phyloP scores from a whole-genome alignment of 2,113 vertebrate species.

The Corythornis cristatus region DNA sequence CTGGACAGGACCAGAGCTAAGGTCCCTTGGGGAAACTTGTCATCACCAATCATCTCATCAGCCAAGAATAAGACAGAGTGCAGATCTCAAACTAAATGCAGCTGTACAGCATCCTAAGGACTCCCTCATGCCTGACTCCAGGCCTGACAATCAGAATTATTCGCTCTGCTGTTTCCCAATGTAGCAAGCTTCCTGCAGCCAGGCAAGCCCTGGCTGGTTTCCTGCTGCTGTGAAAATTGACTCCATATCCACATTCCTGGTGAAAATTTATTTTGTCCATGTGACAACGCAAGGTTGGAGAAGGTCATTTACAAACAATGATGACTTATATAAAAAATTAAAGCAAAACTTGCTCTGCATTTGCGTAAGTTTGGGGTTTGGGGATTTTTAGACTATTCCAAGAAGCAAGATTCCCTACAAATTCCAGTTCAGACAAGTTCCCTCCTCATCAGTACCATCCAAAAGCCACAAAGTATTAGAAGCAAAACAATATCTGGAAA shows the following conservation, averaged over 20 bases:
- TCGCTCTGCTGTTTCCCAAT: neutral
- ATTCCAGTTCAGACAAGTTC: neutral
- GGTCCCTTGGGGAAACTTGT: neutral
- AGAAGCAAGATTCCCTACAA: neutral
- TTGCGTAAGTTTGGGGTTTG: neutral
- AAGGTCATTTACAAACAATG: neutral
- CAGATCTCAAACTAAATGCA: neutral
- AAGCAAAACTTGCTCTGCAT: neutral
- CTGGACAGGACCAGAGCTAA: conserved; percentile 3
- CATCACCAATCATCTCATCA: neutral
- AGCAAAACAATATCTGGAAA: neutral
- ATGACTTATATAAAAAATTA: neutral
- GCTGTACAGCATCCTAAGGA: neutral
- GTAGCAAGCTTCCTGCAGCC: neutral
- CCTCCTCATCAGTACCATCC: neutral
- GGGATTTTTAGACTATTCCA: neutral
- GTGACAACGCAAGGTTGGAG: neutral
- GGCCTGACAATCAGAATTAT: neutral
- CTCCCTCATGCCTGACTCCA: neutral
- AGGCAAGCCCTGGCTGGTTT: neutral
- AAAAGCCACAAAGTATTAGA: neutral
- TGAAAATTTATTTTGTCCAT: neutral
- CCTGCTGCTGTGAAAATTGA: conserved; percentile 25
- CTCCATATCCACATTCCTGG: neutral
- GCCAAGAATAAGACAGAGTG: neutral